Conservation (phyloP, 2,113 vertebrate species). For the Archilochus colubris region DNA sequence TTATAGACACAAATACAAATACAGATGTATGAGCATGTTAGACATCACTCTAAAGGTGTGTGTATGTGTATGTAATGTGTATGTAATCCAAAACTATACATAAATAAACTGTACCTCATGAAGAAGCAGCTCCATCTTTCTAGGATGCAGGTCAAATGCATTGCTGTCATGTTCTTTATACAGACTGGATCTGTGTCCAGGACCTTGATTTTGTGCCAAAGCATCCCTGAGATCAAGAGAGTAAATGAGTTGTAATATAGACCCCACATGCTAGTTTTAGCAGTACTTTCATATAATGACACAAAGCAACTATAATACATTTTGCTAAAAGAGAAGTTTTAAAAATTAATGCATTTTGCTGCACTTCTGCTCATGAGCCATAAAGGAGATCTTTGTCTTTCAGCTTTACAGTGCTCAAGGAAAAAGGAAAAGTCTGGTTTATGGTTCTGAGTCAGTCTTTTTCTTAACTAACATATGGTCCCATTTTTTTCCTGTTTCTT, state of each 20-base stretch:
- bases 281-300: neutral
- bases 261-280: neutral
- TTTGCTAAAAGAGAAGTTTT: slow-evolving; percentile 15
- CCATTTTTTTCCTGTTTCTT: slow-evolving; percentile 48
- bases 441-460: slow-evolving; percentile 51
- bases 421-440: slow-evolving; percentile 39
- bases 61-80: neutral
- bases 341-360: slow-evolving; percentile 27
- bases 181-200: neutral
- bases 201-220: neutral
- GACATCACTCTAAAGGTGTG: neutral
- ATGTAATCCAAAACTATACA: neutral
- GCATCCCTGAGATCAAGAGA: neutral
- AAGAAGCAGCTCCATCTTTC: neutral
- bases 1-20: rapidly evolving
- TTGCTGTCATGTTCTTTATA: neutral
- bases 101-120: neutral
- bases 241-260: neutral
- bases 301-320: neutral
- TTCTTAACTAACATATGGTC: slow-evolving; percentile 62
- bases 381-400: slow-evolving; percentile 43
- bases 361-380: slow-evolving; percentile 8
- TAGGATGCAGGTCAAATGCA: neutral
- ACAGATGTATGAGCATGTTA: neutral
- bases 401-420: neutral